Evolutionary conservation across 2,113 vertebrate genomes (phyloP), one percentile per base, ranked within the genome.

Genomic region (Hystrix cristata): DNA sequence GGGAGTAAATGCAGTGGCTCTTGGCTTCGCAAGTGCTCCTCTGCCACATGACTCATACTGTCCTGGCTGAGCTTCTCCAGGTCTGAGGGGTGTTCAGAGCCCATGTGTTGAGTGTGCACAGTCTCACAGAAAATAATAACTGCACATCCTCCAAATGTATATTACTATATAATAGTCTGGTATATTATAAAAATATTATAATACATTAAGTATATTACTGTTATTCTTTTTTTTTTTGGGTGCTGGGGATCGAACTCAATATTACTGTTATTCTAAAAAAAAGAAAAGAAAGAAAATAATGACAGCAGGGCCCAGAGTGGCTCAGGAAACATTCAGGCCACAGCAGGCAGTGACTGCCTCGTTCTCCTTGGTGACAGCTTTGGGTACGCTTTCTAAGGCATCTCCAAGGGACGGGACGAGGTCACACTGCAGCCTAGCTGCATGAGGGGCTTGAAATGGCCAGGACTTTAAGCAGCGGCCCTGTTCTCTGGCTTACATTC

Each of bases 331-430:
- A 87, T 99, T 99, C 90, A 99, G 98, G 74, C 99, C 99, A 97
- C 99, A 99, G 87, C 99, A 99, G 59, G 99, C 99, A 93, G 99
- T 99, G 8, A 99, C 99, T 87, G 99, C 99, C 98, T 99, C 99
- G 97, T 99, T 98, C 98, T 99, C 99, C 98, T 99, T 99, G 67
- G 99, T 99, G 98, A 99, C 99, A 95, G 99, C 98, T 99, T 99
- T 92, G 99, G 98, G 97, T 99, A 99, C 87, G 99, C 99, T 91
- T 99, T 99, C 99, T 0, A 99, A 99, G 64, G 99, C 99, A 62
- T 99, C 99, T 15, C 99, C 99, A 18, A 99, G 99, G 98, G 99
- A 99, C 98, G 99, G 99, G 98, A 99, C 99, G 96, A 99, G 99
- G 97, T 99, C 99, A 43, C 99, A 99, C 48, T 99, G 99, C 95